These are phyloP conservation scores for Apis mellifera DNA, from an alignment of 1,140 invertebrate species.

Conservation along the genomic window DNA sequence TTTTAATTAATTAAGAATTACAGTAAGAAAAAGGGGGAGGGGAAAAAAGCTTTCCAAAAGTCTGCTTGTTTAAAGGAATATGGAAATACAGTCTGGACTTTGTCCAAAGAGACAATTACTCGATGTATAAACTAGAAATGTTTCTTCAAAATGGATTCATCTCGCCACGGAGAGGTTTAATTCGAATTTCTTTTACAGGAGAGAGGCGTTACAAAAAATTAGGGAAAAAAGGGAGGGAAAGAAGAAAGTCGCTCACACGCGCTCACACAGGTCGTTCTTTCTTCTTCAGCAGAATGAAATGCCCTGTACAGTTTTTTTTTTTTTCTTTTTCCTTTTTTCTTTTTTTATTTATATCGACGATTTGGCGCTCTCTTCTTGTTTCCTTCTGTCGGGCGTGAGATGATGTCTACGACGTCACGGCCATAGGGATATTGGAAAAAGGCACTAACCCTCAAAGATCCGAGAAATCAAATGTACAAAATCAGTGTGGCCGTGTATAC, in stretches of 20 bases:
- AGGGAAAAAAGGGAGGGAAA: slow-evolving; percentile 38
- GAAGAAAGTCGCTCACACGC: slow-evolving; percentile 35
- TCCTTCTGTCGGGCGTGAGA: slow-evolving; percentile 34
- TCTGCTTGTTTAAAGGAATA: background rate
- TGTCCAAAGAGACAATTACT: background rate
- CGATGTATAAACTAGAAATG: too few relatives aligned
- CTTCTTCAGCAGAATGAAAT: slow-evolving; percentile 53
- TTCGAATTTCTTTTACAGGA: background rate
- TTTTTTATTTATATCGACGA: slow-evolving; percentile 50
- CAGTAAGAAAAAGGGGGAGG: background rate
- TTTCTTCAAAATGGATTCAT: too few relatives aligned
- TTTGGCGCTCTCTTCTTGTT: slow-evolving; percentile 24
- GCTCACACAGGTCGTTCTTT: slow-evolving; percentile 21
- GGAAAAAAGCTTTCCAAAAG: background rate
- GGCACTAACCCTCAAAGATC: slow-evolving; percentile 72
- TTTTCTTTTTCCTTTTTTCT: too few relatives aligned
- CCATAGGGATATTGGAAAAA: slow-evolving; percentile 67
- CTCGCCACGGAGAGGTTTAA: too few relatives aligned
- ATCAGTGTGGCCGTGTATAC: slow-evolving; percentile 57
- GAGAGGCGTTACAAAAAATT: slow-evolving; percentile 19
- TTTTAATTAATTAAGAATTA: background rate
- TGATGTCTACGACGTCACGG: slow-evolving; percentile 45
- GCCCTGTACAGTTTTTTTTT: slow-evolving; percentile 57
- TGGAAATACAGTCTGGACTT: slow-evolving; percentile 34
- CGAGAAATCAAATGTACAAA: slow-evolving; percentile 67